Evolutionary conservation across 2,113 vertebrate species (phyloP).

Genomic region (Callospermophilus lateralis): DNA sequence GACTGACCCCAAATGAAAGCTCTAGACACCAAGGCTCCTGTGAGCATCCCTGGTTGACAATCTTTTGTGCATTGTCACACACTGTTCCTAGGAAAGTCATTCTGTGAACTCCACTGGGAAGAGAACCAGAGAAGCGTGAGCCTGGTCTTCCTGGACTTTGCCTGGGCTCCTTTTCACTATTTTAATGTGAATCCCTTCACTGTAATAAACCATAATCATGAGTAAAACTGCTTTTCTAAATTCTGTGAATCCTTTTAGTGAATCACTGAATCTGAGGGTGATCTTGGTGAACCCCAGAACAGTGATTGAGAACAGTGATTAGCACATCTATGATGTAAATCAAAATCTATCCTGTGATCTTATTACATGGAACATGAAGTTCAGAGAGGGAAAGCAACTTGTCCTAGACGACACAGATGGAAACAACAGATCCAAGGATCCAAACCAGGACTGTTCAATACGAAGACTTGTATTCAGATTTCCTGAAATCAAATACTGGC

Average conservation of each 20-base stretch:
- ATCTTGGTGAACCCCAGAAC: background rate
- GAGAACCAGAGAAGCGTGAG: background rate
- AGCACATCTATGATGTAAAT: background rate
- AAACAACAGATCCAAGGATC: background rate
- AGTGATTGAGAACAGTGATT: background rate
- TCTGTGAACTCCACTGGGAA: background rate
- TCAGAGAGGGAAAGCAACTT: background rate
- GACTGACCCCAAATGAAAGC: background rate
- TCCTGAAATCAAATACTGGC: background rate
- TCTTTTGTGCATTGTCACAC: background rate
- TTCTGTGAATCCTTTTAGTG: background rate
- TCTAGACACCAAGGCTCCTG: too few relatives aligned
- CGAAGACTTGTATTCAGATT: background rate
- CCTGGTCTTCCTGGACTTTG: background rate
- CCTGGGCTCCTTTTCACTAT: background rate
- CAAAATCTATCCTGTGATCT: background rate
- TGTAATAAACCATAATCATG: background rate
- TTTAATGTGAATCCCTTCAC: background rate
- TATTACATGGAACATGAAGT: background rate
- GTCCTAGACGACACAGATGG: background rate
- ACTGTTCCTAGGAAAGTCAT: background rate
- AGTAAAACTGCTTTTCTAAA: conserved; percentile 1
- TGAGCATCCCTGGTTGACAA: background rate
- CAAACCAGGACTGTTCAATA: background rate
- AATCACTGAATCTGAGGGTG: background rate